Base-by-base conservation (phyloP, 2,113 vertebrate species). In the Rhipidura dahli region DNA sequence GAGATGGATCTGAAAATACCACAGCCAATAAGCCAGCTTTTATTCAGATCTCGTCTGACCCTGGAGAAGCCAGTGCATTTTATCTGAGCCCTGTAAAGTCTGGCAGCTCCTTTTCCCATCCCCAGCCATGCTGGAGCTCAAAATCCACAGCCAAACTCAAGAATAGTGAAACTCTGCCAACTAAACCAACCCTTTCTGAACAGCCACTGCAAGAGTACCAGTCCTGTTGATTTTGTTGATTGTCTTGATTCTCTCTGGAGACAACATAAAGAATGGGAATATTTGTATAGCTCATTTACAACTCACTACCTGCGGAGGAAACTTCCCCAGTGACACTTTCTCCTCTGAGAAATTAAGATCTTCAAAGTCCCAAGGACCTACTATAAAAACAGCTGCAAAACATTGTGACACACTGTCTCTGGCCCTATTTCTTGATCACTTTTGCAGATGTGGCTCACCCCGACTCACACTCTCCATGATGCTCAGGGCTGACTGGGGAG, bases 381-480 rank as follows among this genome's bases (percentile, higher is more conserved):
- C 35, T 22, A 45, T 9, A 65, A 11, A n/a, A 76, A 54, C 33
- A 83, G 23, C 59, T 88, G 51, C 40, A 69, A 71, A 87, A 18
- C 8, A 3, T 8, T 13, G 9, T 73, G 83, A 45, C 3, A 11
- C 1, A 3, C 17, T 1, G 0, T 49, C n/a, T 39, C 66, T 64
- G 72, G 31, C 17, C n/a, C 24, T 37, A 7, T 40, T 66, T 72
- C 76, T 49, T 40, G 44, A 42, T 63, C 26, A 7, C 20, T 82
- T 79, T 60, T 84, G 42, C 47, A 71, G 35, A 15, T 13, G 33
- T n/a, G 51, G 37, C 59, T 73, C 28, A 6, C 3, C 18, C 63
- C 53, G 22, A 13, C 40, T n/a, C 37, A 22, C 1, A 0, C 31
- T 33, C 12, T 45, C 28, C 0, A 0, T 3, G 23, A 19, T 8